Percentiles rank a stretch among this genome's conserved stretches.
These are phyloP conservation scores for Botia almorhae DNA, from an alignment of 2,797 vertebrate genomes.

Conservation along the genomic window DNA sequence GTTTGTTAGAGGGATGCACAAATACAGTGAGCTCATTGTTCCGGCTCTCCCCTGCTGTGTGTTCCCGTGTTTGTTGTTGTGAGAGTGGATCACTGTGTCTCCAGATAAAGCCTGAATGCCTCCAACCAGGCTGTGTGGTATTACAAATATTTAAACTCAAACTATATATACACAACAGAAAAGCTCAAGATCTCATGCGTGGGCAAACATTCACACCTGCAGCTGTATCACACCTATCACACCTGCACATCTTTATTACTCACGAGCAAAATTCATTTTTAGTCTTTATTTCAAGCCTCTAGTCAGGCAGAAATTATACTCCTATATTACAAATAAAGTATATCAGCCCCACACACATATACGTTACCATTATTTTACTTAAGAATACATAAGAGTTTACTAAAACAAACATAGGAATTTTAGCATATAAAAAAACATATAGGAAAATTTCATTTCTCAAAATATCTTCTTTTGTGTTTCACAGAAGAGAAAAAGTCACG, in stretches of 20 bases:
- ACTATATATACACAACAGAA: background rate
- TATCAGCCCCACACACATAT: too few species aligned
- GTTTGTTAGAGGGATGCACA: constrained; percentile 40
- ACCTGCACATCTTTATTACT: background rate
- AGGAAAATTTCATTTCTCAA: too few species aligned
- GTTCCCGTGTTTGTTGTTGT: constrained; percentile 65
- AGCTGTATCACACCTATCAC: background rate
- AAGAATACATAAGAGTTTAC: too few species aligned
- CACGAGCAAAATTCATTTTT: too few species aligned
- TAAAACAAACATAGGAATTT: too few species aligned
- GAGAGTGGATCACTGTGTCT: constrained; percentile 11
- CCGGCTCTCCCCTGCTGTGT: constrained; percentile 69
- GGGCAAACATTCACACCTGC: background rate
- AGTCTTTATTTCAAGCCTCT: too few species aligned
- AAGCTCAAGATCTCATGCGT: background rate
- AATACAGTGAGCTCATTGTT: constrained; percentile 50
- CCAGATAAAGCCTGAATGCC: background rate
- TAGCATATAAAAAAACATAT: too few species aligned
- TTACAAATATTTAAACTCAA: background rate
- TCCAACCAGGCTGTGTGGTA: background rate
- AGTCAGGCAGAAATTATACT: too few species aligned
- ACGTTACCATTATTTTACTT: too few species aligned
- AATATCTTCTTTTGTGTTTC: too few species aligned
- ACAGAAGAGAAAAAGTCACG: too few species aligned
- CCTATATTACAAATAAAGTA: too few species aligned